A percentile compares a stretch with the other conserved stretches of the same genome.
These are phyloP conservation scores for Physella acuta DNA, from an alignment of 1,140 invertebrate species.

Conservation along the genomic window DNA sequence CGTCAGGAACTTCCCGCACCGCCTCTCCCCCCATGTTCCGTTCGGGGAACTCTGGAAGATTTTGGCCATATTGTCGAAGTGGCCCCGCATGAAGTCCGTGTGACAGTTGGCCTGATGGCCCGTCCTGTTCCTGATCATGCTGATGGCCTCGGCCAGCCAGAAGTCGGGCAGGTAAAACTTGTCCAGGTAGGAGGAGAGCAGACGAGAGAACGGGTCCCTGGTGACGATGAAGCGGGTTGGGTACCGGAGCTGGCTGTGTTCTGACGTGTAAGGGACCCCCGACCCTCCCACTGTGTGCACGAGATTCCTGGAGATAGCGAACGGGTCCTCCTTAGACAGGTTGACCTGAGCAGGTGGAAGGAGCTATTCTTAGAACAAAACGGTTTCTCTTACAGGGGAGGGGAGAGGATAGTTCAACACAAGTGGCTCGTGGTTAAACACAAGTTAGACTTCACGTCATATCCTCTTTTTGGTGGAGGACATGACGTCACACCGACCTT, in stretches of 20 bases:
- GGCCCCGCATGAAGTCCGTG: neutral
- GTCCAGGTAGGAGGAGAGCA: slow-evolving; percentile 12
- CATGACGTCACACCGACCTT: no score
- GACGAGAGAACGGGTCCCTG: slow-evolving; percentile 16
- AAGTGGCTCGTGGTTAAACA: no score
- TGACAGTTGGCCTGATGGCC: no score
- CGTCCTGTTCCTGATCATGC: neutral
- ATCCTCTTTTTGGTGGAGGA: no score
- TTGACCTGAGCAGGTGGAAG: no score
- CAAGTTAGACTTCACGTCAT: no score
- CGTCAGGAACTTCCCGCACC: slow-evolving; percentile 3
- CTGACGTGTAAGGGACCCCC: neutral
- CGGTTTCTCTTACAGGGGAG: no score
- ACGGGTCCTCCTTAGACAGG: no score
- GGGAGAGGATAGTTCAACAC: no score
- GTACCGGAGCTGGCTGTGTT: neutral
- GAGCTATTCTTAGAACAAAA: no score
- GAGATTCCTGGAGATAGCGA: neutral
- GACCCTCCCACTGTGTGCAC: neutral
- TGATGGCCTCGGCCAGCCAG: neutral
- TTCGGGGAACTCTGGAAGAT: neutral
- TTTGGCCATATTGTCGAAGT: slow-evolving; percentile 1
- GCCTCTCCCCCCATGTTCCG: neutral
- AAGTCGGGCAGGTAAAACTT: slow-evolving; percentile 16
- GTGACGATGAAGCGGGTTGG: slow-evolving; percentile 4